Evolutionary conservation across 2,113 vertebrate genomes (phyloP), one percentile per base, ranked within the genome.

Genomic region (Rhagologus leucostigma): DNA sequence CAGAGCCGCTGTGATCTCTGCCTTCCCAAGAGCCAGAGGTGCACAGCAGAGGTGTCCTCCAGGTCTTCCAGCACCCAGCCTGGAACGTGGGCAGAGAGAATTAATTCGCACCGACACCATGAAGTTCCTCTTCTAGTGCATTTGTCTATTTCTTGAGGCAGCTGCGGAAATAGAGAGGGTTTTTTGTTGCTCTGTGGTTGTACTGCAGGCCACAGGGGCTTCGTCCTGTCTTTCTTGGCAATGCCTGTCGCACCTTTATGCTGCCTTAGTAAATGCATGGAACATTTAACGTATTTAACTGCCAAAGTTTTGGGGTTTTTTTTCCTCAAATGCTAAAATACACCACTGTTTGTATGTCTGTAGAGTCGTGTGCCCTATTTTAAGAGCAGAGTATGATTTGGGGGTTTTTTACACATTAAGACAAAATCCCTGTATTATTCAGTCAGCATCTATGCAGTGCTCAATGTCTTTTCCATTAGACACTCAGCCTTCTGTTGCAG

Each of bases 41-140:
- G 70, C 47, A 10, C 29, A 49, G 42, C 73, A 62, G 59, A 67
- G 60, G 19, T 1, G 1, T 65, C 13, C 50, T 92, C 41, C 57
- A 59, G 67, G 35, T 69, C 70, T 53, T 87, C 7, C 53, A 65
- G 46, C 1, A 0, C 41, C 6, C 16, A 53, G 70, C 37, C 20
- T 62, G 67, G 32, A 46, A 32, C 0, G 0, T n/a, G 32, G 56
- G 46, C 64, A 70, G 47, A 12, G 65, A 55, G 53, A 71, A 55
- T 80, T 73, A 71, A 67, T 85, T 47, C 11, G 0, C 75, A 22
- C 11, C 0, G 4, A 42, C 46, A 30, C 42, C 0, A 1, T 33
- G 23, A 52, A 57, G 50, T 52, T 83, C 50, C 26, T 57, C 8
- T 80, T 39, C 32, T 22, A 21, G 29, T 47, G 44, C 24, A 8